Conservation (phyloP, 2,797 vertebrate genomes). For the Brachyrhaphis roseni region DNA sequence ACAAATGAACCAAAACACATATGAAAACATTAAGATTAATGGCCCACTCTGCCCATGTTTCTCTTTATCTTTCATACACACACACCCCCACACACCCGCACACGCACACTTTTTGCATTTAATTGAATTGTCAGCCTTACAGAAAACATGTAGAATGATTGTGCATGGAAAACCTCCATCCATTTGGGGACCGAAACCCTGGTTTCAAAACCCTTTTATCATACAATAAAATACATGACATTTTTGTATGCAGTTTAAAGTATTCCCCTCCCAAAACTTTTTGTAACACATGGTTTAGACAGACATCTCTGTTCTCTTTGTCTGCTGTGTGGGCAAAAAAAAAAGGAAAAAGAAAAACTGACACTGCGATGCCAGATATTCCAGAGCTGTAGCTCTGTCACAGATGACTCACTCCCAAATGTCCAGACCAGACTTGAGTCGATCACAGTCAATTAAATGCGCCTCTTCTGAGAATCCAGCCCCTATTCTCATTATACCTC, state of each 20-base stretch:
- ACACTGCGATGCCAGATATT: slow-evolving; percentile 14
- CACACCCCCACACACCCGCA: neutral
- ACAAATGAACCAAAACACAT: slow-evolving; percentile 14
- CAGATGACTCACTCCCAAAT: slow-evolving; percentile 48
- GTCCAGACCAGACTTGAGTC: slow-evolving; percentile 48
- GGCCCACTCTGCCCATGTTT: neutral
- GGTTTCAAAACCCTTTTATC: slow-evolving; percentile 24
- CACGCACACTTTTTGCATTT: slow-evolving; percentile 15
- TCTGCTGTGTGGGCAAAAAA: slow-evolving; percentile 22
- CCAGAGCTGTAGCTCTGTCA: slow-evolving; percentile 28
- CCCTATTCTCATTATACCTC: slow-evolving; percentile 22
- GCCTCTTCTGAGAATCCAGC: slow-evolving; percentile 43
- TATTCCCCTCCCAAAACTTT: slow-evolving; percentile 29
- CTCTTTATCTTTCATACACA: neutral
- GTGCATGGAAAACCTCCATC: slow-evolving; percentile 8
- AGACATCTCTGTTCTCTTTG: slow-evolving; percentile 23
- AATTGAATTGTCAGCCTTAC: slow-evolving; percentile 35
- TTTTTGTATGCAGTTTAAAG: neutral
- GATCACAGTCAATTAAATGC: slow-evolving; percentile 64
- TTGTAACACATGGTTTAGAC: slow-evolving; percentile 17
- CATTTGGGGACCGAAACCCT: neutral
- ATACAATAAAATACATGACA: slow-evolving; percentile 30
- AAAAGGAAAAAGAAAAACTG: slow-evolving; percentile 8
- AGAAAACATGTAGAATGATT: slow-evolving; percentile 21
- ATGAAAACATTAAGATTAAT: slow-evolving; percentile 10